These are phyloP conservation scores for Pogonophryne albipinna DNA, from an alignment of 2,797 vertebrate species.

Conservation along the genomic window DNA sequence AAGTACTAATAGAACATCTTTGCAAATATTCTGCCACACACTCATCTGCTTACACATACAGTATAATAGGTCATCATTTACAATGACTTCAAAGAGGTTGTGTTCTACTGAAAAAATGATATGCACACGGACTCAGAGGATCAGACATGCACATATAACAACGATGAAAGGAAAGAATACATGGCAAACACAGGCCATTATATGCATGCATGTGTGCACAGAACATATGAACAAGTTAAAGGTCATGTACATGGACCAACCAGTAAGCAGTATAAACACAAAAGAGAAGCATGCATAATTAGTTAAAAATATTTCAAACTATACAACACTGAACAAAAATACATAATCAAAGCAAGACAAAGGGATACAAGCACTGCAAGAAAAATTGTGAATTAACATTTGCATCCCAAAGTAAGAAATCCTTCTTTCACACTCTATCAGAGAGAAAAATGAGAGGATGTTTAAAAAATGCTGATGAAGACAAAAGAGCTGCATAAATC, in stretches of 20 bases:
- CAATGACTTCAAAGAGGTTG: constrained; percentile 66
- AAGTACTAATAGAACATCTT: neutral
- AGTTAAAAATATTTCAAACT: constrained; percentile 21
- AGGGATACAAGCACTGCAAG: constrained; percentile 42
- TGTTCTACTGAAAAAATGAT: constrained; percentile 29
- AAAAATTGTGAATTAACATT: constrained; percentile 46
- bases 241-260: constrained; percentile 8
- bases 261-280: constrained; percentile 13
- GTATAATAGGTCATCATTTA: constrained; percentile 36
- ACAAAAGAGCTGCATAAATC: constrained; percentile 67
- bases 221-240: constrained; percentile 10
- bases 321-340: constrained; percentile 20
- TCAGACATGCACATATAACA: constrained; percentile 29
- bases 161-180: constrained; percentile 51
- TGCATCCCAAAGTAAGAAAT: constrained; percentile 64
- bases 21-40: constrained; percentile 15
- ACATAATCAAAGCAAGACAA: constrained; percentile 27
- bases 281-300: constrained; percentile 33
- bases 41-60: constrained; percentile 14
- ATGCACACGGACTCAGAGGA: constrained; percentile 50
- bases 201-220: constrained; percentile 36
- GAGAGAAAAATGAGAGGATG: constrained; percentile 73
- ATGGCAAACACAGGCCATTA: constrained; percentile 40
- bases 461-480: constrained; percentile 68
- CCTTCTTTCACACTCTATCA: constrained; percentile 69